These are phyloP conservation scores for Tenodera sinensis DNA, from an alignment of 2,888 invertebrate genomes.

Conservation along the genomic window DNA sequence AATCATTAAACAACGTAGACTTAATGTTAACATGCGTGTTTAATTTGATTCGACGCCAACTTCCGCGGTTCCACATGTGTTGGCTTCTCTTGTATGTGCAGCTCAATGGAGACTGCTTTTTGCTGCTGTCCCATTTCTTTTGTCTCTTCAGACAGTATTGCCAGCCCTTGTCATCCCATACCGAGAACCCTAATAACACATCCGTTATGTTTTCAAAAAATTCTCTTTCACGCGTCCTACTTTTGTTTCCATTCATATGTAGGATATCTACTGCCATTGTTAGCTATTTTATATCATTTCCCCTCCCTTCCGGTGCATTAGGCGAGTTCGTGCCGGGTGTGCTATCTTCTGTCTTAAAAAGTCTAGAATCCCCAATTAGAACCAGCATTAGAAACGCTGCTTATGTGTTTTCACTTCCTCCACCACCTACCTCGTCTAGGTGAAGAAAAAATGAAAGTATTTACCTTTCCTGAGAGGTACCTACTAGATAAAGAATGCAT, in stretches of 20 bases:
- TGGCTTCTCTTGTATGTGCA: neutral
- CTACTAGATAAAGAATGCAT: too few relatives aligned
- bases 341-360: too few relatives aligned
- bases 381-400: too few relatives aligned
- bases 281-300: neutral
- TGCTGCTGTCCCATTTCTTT: neutral
- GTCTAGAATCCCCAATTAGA: too few relatives aligned
- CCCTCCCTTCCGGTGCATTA: neutral
- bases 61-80: neutral
- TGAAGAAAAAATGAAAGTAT: too few relatives aligned
- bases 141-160: neutral
- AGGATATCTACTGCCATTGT: neutral
- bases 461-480: too few relatives aligned
- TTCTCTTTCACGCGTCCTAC: neutral
- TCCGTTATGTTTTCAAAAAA: neutral
- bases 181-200: neutral
- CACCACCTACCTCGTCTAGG: too few relatives aligned
- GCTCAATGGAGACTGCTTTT: neutral
- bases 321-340: neutral
- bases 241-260: neutral
- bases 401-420: too few relatives aligned
- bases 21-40: neutral
- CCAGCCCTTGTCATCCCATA: neutral
- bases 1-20: neutral
- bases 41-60: neutral